These are phyloP conservation scores for Lerema accius DNA, from an alignment of 1,140 invertebrate species.

Conservation along the genomic window DNA sequence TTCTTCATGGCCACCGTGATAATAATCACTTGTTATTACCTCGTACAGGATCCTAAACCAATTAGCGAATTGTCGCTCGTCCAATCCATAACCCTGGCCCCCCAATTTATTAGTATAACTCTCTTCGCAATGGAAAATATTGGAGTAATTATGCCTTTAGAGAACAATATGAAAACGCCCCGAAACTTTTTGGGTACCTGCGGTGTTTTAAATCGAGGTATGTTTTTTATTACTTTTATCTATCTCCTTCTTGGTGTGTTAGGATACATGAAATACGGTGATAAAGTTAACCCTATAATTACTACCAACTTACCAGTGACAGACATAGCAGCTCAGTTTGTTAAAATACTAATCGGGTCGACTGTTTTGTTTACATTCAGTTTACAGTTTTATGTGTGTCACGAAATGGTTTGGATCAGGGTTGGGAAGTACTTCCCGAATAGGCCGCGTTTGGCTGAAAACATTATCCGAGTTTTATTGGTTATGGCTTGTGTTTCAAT, in stretches of 20 bases:
- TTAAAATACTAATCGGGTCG: slow-evolving; percentile 10
- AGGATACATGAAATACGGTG: slow-evolving; percentile 1
- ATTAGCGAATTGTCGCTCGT: background rate
- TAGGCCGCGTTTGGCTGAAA: background rate
- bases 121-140: background rate
- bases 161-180: background rate
- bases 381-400: slow-evolving; percentile 13
- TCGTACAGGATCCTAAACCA: background rate
- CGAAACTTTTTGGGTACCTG: background rate
- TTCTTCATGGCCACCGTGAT: too few relatives aligned
- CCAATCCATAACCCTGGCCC: background rate
- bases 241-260: background rate
- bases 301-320: slow-evolving; percentile 5
- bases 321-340: slow-evolving; percentile 9
- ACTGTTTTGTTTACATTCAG: slow-evolving; percentile 9
- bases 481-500: slow-evolving; percentile 7
- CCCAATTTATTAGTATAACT: background rate
- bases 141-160: background rate
- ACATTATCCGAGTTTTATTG: slow-evolving; percentile 6
- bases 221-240: background rate
- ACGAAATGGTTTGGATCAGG: slow-evolving; percentile 14
- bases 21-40: too few relatives aligned
- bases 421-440: slow-evolving; percentile 5
- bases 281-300: slow-evolving; percentile 2
- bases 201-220: background rate